phyloP scores from a whole-genome alignment of 2,888 invertebrate genomes.

The Lasioglossum pauxillum region DNA sequence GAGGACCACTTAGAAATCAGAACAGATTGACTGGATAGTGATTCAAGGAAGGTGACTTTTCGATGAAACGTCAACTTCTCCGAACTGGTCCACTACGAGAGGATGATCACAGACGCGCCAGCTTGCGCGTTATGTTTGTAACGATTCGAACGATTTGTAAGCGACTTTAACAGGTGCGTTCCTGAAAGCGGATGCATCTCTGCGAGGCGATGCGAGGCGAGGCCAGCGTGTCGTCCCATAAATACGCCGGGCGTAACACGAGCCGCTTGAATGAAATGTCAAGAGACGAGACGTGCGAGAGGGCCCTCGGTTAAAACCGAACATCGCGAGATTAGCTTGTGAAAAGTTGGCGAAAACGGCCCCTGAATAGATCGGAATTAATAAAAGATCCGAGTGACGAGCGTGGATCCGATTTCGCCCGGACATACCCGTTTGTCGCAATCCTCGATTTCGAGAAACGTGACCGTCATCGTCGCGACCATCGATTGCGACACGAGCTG shows the following conservation, averaged over 20 bases:
- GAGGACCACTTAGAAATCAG: neutral
- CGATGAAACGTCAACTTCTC: neutral
- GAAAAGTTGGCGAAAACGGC: neutral
- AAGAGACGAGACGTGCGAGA: neutral
- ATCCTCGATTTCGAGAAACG: constrained; percentile 67
- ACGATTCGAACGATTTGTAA: constrained; percentile 30
- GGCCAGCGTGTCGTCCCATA: constrained; percentile 13
- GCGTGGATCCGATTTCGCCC: constrained; percentile 40
- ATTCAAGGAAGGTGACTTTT: neutral
- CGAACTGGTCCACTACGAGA: neutral
- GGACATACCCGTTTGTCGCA: constrained; percentile 58
- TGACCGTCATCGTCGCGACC: constrained; percentile 56
- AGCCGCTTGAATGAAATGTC: constrained; percentile 40
- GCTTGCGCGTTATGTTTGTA: neutral
- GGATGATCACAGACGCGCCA: neutral
- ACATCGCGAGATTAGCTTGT: neutral
- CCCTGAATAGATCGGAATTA: constrained; percentile 15
- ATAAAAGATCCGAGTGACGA: neutral
- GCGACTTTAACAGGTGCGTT: constrained; percentile 41
- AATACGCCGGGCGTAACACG: constrained; percentile 26
- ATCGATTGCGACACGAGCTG: constrained; percentile 68
- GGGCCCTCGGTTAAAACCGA: neutral
- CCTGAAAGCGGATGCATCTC: neutral
- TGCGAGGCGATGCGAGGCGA: neutral
- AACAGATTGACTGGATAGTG: neutral